Percentiles rank a stretch among this genome's conserved stretches.
These are phyloP conservation scores for Ceraclea dissimilis DNA, from an alignment of 2,888 invertebrate species.

Conservation along the genomic window DNA sequence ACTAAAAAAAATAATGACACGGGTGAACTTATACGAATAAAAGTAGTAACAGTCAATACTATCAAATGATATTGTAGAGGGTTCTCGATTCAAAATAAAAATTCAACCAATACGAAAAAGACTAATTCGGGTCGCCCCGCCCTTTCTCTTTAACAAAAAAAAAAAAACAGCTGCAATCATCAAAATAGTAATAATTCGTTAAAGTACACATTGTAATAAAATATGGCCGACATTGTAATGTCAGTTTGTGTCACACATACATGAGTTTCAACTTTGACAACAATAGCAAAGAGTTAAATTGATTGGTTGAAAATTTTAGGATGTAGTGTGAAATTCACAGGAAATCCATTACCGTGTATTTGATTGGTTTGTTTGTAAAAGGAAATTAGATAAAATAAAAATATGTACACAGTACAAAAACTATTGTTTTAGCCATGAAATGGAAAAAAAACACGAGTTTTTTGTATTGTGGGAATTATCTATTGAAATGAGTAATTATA, in stretches of 20 bases:
- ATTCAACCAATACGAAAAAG: background rate
- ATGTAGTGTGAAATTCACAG: background rate
- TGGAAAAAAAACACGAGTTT: too few species aligned
- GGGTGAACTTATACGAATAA: too few species aligned
- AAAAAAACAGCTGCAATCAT: background rate
- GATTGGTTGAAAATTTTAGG: conserved; percentile 1
- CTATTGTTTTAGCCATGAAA: background rate
- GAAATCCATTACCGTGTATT: background rate
- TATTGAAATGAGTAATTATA: too few species aligned
- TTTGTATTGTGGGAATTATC: background rate
- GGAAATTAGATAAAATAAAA: background rate
- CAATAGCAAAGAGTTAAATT: background rate
- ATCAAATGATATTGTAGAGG: background rate
- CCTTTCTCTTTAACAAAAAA: background rate
- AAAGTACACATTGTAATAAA: too few species aligned
- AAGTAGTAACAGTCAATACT: too few species aligned
- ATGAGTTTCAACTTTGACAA: too few species aligned
- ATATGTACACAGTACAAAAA: background rate
- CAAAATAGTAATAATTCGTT: background rate
- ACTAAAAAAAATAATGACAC: background rate
- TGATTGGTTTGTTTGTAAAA: conserved; percentile 1
- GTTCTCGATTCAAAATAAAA: background rate
- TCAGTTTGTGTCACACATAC: too few species aligned
- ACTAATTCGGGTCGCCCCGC: background rate
- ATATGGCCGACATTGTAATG: too few species aligned